Evolutionary conservation across 2,797 vertebrate species (phyloP).

Genomic region (Peromyscus attwateri): DNA sequence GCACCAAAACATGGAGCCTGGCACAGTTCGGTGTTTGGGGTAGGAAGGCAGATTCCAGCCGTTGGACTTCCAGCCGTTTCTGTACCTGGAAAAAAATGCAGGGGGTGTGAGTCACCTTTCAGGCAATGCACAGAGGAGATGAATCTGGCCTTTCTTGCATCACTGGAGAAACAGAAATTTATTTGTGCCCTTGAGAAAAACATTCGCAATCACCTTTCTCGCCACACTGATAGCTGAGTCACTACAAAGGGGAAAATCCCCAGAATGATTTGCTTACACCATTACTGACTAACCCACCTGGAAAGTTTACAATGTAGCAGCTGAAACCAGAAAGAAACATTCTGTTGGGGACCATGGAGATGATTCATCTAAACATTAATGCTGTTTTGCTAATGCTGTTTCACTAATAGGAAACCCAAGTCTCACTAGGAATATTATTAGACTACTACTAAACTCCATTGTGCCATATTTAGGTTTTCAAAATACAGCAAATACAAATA

Average conservation of each 20-base stretch:
- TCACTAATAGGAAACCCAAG: not conserved
- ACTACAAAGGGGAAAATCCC: not conserved
- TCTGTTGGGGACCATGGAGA: not conserved
- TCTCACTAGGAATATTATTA: conserved; percentile 2
- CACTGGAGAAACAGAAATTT: conserved; percentile 62
- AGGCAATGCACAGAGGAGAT: not conserved
- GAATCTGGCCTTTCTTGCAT: conserved; percentile 60
- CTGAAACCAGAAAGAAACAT: conserved; percentile 5
- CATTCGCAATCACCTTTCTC: not conserved
- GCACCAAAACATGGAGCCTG: not conserved
- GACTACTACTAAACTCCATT: not conserved
- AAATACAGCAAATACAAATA: not conserved
- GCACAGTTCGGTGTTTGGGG: conserved; percentile 22
- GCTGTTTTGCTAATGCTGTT: conserved; percentile 6
- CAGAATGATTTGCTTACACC: not conserved
- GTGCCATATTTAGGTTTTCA: conserved; percentile 43
- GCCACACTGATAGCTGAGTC: not conserved
- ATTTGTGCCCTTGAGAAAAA: conserved; percentile 40
- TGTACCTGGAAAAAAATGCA: conserved; percentile 78
- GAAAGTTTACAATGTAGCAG: conserved; percentile 1
- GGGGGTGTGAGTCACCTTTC: not conserved
- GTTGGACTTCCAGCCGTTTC: conserved; percentile 51
- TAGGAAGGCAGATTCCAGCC: conserved; percentile 52
- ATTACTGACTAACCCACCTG: not conserved
- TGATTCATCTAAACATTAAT: not conserved